Conservation (phyloP, 2,113 vertebrate genomes). For the Phoenicopterus ruber region DNA sequence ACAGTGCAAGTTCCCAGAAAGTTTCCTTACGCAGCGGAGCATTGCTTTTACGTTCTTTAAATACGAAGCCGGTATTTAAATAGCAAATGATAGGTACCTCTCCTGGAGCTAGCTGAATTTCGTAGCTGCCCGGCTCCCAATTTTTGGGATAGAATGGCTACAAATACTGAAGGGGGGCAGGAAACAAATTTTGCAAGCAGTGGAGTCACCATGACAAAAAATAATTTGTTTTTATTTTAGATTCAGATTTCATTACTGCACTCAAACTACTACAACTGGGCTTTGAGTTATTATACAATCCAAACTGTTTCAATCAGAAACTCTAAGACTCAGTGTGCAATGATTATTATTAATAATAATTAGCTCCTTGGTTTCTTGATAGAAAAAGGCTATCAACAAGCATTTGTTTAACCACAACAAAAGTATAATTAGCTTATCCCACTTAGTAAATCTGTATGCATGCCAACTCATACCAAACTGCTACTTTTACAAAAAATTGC, state of each 20-base stretch:
- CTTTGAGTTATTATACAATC: conserved; percentile 83
- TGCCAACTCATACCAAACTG: conserved; percentile 87
- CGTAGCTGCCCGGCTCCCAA: background rate
- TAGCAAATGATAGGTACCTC: background rate
- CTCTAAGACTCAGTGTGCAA: conserved; percentile 82
- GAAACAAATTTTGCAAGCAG: conserved; percentile 77
- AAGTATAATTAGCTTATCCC: conserved; percentile 87
- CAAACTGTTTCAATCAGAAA: conserved; percentile 83
- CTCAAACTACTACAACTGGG: conserved; percentile 81
- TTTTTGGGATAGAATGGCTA: conserved; percentile 1
- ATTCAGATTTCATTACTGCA: conserved; percentile 84
- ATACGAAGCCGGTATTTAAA: background rate
- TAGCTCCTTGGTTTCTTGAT: conserved; percentile 82
- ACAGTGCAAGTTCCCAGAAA: conserved; percentile 15
- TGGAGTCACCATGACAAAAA: conserved; percentile 83
- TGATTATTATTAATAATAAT: conserved; percentile 83
- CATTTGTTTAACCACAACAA: conserved; percentile 87
- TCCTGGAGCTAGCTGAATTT: conserved; percentile 21
- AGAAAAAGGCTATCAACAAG: conserved; percentile 88
- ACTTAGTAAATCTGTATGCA: conserved; percentile 87
- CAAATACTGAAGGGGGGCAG: conserved; percentile 47
- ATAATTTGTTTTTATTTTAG: conserved; percentile 85
- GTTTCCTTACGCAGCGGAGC: background rate
- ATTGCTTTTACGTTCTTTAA: conserved; percentile 34
- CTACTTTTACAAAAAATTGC: conserved; percentile 86